Evolutionary conservation across 2,797 vertebrate species (phyloP).

Genomic region (Gymnoscopelus microlampas): DNA sequence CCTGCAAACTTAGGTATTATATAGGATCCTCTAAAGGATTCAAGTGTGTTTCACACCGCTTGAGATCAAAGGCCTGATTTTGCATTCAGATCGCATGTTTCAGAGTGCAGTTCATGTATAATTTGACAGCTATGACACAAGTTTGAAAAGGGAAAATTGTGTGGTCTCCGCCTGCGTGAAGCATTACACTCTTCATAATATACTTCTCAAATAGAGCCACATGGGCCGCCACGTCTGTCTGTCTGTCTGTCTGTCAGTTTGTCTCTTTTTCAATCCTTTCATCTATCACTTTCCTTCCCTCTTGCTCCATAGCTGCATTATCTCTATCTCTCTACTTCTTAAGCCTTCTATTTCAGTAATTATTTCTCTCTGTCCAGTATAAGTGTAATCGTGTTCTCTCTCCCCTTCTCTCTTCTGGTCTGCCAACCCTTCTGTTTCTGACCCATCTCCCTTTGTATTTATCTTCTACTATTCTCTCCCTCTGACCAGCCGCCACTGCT

Average conservation of each 20-base stretch:
- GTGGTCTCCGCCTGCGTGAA: constrained; percentile 61
- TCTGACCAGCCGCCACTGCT: not conserved
- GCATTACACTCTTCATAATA: constrained; percentile 67
- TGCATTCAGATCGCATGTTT: constrained; percentile 40
- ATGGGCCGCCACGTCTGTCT: constrained; percentile 26
- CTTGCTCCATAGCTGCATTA: constrained; percentile 23
- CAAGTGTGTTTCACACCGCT: constrained; percentile 13
- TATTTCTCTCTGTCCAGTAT: constrained; percentile 9
- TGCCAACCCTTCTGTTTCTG: not conserved
- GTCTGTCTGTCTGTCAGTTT: too few species aligned
- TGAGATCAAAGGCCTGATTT: constrained; percentile 24
- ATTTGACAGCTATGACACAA: constrained; percentile 46
- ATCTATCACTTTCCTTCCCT: constrained; percentile 20
- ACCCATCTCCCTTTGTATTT: not conserved
- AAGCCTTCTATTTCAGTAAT: constrained; percentile 40
- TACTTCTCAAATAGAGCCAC: constrained; percentile 64
- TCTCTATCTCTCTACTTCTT: constrained; percentile 19
- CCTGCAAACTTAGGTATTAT: not conserved
- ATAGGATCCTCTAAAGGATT: not conserved
- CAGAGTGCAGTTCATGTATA: constrained; percentile 37
- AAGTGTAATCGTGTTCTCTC: not conserved
- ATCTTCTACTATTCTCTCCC: not conserved
- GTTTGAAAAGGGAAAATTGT: constrained; percentile 59
- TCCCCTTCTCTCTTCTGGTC: constrained; percentile 1
- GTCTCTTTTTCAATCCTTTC: not conserved